Conservation (phyloP, 2,797 vertebrate species). For the Scyliorhinus canicula region DNA sequence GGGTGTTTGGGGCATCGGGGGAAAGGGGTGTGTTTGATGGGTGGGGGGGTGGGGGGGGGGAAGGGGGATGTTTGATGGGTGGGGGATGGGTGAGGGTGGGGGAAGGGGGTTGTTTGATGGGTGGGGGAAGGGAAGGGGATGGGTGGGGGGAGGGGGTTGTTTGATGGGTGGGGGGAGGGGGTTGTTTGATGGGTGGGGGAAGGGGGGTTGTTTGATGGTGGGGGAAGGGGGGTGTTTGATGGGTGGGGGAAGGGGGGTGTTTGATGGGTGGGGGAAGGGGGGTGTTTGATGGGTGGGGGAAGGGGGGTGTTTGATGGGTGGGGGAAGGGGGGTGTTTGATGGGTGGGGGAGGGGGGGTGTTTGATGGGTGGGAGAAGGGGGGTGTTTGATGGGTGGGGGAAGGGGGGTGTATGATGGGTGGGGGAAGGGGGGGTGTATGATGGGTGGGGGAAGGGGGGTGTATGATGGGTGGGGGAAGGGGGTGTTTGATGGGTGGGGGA, state of each 20-base stretch:
- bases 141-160: background rate
- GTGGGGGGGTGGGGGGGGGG: too few species aligned
- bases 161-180: too few species aligned
- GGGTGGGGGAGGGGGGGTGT: background rate
- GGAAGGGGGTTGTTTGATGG: background rate
- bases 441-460: background rate
- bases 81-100: too few species aligned
- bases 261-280: background rate
- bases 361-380: background rate
- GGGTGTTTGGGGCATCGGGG: too few species aligned
- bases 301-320: too few species aligned
- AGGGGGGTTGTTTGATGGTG: background rate
- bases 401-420: too few species aligned
- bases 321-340: background rate
- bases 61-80: too few species aligned
- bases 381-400: too few species aligned
- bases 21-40: too few species aligned
- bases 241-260: background rate
- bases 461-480: background rate
- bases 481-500: background rate
- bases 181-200: background rate
- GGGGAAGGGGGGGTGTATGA: background rate
- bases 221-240: background rate
- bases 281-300: background rate
- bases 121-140: background rate